These are phyloP conservation scores for Aselliscus stoliczkanus DNA, from an alignment of 2,797 vertebrate species.

Conservation along the genomic window DNA sequence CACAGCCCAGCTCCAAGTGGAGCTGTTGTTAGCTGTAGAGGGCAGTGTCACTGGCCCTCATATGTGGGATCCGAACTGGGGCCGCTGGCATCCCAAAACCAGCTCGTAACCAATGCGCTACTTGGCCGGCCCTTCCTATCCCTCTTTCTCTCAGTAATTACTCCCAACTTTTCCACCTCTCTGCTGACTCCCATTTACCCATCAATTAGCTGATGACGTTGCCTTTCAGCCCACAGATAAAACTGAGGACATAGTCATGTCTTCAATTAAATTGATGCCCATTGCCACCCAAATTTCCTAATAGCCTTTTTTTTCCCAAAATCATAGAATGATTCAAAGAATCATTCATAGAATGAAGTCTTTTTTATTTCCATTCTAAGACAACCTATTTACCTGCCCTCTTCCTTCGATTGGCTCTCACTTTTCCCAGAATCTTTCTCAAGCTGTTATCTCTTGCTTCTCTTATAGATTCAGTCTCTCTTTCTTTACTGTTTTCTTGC, in stretches of 20 bases:
- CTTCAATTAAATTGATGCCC: not conserved
- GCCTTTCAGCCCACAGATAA: not conserved
- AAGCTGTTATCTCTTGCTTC: not conserved
- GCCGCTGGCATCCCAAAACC: no score
- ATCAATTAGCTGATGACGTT: not conserved
- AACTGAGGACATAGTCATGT: not conserved
- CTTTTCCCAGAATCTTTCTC: not conserved
- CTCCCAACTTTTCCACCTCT: not conserved
- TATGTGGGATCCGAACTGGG: no score
- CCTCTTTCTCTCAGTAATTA: not conserved
- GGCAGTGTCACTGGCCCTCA: no score
- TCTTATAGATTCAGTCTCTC: not conserved
- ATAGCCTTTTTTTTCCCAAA: not conserved
- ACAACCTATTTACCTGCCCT: not conserved
- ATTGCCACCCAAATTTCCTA: not conserved
- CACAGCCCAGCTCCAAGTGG: no score
- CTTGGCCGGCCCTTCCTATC: no score
- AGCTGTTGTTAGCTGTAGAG: no score
- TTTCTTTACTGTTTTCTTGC: not conserved
- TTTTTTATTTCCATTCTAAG: not conserved
- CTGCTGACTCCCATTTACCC: not conserved
- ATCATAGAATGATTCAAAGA: not conserved
- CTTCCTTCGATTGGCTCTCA: not conserved
- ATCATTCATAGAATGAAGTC: not conserved
- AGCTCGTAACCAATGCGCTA: no score